Base-by-base conservation (phyloP, 2,888 invertebrate genomes). In the Heliconius sara region DNA sequence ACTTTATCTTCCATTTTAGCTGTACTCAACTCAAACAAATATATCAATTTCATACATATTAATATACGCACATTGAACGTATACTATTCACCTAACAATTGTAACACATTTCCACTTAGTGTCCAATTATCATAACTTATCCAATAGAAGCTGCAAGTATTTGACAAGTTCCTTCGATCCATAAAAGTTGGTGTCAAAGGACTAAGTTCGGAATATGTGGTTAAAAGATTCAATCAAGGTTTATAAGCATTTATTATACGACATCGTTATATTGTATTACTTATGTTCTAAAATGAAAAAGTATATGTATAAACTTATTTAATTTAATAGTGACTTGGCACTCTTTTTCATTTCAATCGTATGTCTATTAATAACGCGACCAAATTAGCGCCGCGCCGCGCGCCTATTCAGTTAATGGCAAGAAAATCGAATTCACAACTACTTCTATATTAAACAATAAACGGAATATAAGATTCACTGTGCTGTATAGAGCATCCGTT, bases 141-240 rank as follows among this genome's bases (percentile, higher is more conserved):
- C 57, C 47, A 72, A 72, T 72, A 72, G 72, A 57, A 43, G 39
- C n/a, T 22, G 25, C 74, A 63, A 63, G 63, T 74, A 74, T 74
- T 63, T 63, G 39, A 74, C 39, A 74, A 74, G 34, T 63, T 74
- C 39, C 74, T 25, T 63, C 63, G 74, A 74, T 39, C 74, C 39
- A 57, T n/a, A 63, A 74, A 63, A 63, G 63, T 25, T 74, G 60
- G 34, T 60, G 52, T 39, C 52, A 74, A 74, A 25, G 74, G 63
- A 34, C 39, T 16, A 63, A 60, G n/a, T 57, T 73, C 22, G 52
- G 22, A 52, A 25, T 16, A 34, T 63, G 73, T 25, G 73, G 74
- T 60, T 63, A n/a, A 74, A 74, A 63, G 63, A 74, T 74, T 74
- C 25, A 74, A 74, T 74, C 34, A 25, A 63, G 25, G 25, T 9